phyloP scores from a whole-genome alignment of 2,113 vertebrate genomes.

The Grantiella picta region DNA sequence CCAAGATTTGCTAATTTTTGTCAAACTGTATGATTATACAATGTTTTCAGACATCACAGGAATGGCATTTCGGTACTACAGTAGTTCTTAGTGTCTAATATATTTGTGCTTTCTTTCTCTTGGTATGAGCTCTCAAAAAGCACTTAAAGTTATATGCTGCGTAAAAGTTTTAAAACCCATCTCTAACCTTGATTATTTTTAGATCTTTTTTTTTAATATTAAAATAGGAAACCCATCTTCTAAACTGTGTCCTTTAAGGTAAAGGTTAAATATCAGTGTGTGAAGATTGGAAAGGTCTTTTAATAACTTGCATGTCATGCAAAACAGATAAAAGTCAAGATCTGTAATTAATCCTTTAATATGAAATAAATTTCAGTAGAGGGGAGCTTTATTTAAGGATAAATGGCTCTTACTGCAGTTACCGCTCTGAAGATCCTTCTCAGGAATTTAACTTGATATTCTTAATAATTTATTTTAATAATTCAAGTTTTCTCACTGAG shows the following conservation, averaged over 20 bases:
- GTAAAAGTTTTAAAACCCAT: neutral
- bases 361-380: neutral
- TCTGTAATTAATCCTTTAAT: neutral
- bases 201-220: neutral
- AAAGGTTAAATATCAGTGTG: neutral
- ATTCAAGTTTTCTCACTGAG: neutral
- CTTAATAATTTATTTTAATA: neutral
- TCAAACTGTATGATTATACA: neutral
- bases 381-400: neutral
- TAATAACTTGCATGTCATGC: neutral
- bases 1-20: neutral
- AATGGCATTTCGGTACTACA: neutral
- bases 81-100: neutral
- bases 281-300: neutral
- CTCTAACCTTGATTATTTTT: neutral
- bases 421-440: neutral
- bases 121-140: neutral
- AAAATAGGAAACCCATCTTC: neutral
- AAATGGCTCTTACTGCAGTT: neutral
- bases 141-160: neutral
- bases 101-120: neutral
- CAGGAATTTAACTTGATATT: neutral
- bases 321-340: neutral
- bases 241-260: neutral
- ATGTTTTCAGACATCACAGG: neutral